A percentile compares a stretch with the other conserved stretches of the same genome.
These are phyloP conservation scores for Macquaria australasica DNA, from an alignment of 2,113 vertebrate genomes.

Conservation along the genomic window DNA sequence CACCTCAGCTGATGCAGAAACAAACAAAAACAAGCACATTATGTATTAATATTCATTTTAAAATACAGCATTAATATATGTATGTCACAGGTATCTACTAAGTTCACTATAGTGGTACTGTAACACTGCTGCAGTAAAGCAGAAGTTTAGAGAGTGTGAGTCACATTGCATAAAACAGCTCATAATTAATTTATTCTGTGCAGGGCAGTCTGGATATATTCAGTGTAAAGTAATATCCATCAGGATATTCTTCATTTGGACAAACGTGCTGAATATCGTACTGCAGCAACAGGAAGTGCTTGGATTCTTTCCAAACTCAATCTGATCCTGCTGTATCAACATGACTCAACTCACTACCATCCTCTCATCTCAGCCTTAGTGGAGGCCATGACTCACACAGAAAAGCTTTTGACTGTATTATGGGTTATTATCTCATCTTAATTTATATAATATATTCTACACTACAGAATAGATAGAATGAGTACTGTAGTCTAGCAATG, in stretches of 20 bases:
- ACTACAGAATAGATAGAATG: not conserved
- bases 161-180: constrained; percentile 17
- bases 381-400: constrained; percentile 48
- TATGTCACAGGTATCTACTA: not conserved
- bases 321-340: constrained; percentile 33
- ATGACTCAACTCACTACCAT: constrained; percentile 61
- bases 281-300: not conserved
- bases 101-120: not conserved
- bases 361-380: constrained; percentile 27
- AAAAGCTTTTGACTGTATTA: constrained; percentile 36
- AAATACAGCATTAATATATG: not conserved
- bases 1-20: not conserved
- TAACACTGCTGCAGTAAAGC: not conserved
- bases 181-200: not conserved
- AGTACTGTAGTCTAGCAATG: not conserved
- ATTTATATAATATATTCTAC: constrained; percentile 16
- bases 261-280: not conserved
- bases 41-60: not conserved
- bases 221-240: not conserved
- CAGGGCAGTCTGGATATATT: constrained; percentile 15
- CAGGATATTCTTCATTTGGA: constrained; percentile 10
- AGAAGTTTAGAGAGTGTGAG: not conserved
- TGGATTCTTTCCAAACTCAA: constrained; percentile 43
- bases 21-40: not conserved
- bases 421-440: constrained; percentile 19